Base-by-base conservation (phyloP, 2,888 invertebrate genomes). In the Brassicogethes aeneus region DNA sequence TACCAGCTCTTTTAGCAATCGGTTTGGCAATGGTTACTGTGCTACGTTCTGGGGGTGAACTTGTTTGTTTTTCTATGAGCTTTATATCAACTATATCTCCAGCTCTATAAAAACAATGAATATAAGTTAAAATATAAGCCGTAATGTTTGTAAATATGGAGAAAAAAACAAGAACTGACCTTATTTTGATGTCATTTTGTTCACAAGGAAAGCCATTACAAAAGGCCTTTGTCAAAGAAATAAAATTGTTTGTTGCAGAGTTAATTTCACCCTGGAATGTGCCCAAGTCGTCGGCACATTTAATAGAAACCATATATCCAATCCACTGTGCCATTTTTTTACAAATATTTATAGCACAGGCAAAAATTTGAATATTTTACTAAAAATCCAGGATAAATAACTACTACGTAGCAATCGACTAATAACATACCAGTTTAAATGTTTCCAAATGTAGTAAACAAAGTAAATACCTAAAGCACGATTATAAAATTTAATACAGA, bases 251-350 rank as follows among this genome's bases (percentile, higher is more conserved):
- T 56, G 86, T 84, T 16, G 89, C 82, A 55, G 78, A 75, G 40
- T 78, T 69, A 47, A 93, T 90, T 58, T 75, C 74, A 12, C 82
- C 88, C 68, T 92, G 91, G 62, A 85, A 92, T 45, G 81, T 80
- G 36, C 89, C 89, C 46, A 86, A 66, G 34, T 79, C 77, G 44
- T 82, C 80, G 16, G 78, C 79, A 65, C 90, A 90, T 63, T 85
- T 82, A 44, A 92, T 80, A 13, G 91, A 88, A 48, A 93, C 87
- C 51, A 84, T 80, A 64, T 81, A 85, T 38, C 91, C 92, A 47
- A 83, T 65, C 78, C 79, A 85, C 53, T 74, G 70, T 46, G 76
- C 71, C 77, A 77, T 77, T 54, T 59, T 61, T 52, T 53, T 46
- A 45, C 32, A 44, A 48, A 48, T 48, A 33, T 38, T 42, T 36